Conservation (phyloP, 2,113 vertebrate genomes). For the Syngnathus floridae region DNA sequence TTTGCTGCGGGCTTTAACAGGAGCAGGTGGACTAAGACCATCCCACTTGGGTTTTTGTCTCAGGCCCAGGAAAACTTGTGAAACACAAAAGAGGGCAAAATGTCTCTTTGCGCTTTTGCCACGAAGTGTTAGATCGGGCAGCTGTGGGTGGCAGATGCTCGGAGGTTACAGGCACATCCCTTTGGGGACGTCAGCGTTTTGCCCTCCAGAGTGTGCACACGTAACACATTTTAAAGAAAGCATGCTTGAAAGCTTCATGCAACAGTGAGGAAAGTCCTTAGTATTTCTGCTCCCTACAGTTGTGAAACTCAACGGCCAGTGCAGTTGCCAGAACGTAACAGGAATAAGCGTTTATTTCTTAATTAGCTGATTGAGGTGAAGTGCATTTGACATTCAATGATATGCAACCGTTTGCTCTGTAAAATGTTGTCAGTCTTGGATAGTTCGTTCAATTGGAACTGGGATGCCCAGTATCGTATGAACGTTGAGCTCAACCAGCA, state of each 20-base stretch:
- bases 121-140: slow-evolving; percentile 48
- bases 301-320: neutral
- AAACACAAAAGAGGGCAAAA: slow-evolving; percentile 52
- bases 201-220: slow-evolving; percentile 56
- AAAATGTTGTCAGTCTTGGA: neutral
- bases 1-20: slow-evolving; percentile 49
- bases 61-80: slow-evolving; percentile 52
- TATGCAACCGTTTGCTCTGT: neutral
- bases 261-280: neutral
- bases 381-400: neutral
- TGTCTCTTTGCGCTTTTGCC: slow-evolving; percentile 52
- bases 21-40: slow-evolving; percentile 46
- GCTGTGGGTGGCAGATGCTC: slow-evolving; percentile 68
- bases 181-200: slow-evolving; percentile 50
- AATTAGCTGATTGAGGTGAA: neutral
- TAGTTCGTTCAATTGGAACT: neutral
- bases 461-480: neutral
- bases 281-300: neutral
- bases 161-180: slow-evolving; percentile 55
- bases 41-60: slow-evolving; percentile 46
- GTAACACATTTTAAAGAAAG: slow-evolving; percentile 42
- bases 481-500: neutral
- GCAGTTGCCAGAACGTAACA: neutral
- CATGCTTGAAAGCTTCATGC: slow-evolving; percentile 15
- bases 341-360: neutral